Base-by-base conservation (phyloP, 1,140 invertebrate genomes). In the Nasonia vitripennis region DNA sequence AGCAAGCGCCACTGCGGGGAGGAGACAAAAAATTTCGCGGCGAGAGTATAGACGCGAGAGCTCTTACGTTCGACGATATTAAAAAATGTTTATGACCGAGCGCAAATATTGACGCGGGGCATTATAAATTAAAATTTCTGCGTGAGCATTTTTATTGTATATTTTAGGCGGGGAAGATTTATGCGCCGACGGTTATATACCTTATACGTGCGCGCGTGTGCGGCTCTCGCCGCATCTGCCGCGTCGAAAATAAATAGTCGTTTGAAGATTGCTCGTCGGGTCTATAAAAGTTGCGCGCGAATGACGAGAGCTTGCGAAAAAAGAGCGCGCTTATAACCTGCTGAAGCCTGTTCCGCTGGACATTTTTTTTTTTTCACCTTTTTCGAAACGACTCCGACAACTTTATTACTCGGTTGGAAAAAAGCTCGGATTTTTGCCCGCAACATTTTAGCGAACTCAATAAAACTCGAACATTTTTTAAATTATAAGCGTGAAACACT, bases 71-170 rank as follows among this genome's bases (percentile, higher is more conserved):
- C 55, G 55, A 17, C 20, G 55, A 6, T 62, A 62, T 62, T 62
- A 62, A 62, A 62, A 62, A 62, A 62, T 62, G 55, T 62, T 62
- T 62, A 62, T 17, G 55, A 62, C 17, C 55, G 1, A 62, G 55
- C 55, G 14, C 55, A 62, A 62, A 62, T 62, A 62, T 62, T 62
- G 55, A 62, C 55, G 20, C 14, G 51, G 12, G 2, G 51, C 51
- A 62, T 62, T 62, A 62, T 62, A 62, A 62, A 62, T 62, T 62
- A 62, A 62, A 62, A 62, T 62, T 62, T 62, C 55, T 62, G 55
- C 20, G 55, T n/a, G 55, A 20, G 17, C 55, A 62, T 62, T 62
- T 62, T 62, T 62, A 62, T 62, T 62, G 55, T 62, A 62, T 62
- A 62, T 62, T 62, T 62, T 62, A 62, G 34, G 34, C 34, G 20